Evolutionary conservation across 2,888 invertebrate genomes (phyloP).

Genomic region (Apamea epomidion): DNA sequence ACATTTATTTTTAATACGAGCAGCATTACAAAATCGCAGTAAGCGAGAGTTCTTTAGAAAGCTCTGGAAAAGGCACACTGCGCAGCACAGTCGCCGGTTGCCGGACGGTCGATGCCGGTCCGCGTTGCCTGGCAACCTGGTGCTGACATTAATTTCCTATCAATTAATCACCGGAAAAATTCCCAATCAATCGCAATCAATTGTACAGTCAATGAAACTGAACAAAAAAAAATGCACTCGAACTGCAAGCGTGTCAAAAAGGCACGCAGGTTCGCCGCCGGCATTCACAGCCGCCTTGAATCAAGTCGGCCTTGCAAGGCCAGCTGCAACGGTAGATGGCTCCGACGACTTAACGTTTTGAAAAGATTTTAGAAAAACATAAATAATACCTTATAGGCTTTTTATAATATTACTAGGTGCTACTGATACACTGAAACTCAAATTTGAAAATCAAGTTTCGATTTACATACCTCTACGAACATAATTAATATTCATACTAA

Average conservation of each 20-base stretch:
- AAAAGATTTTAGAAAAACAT: neutral
- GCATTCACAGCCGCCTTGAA: slow-evolving; percentile 59
- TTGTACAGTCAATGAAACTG: neutral
- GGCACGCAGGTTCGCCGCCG: slow-evolving; percentile 51
- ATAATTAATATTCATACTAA: no score
- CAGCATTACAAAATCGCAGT: slow-evolving; percentile 41
- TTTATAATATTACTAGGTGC: neutral
- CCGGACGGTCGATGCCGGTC: slow-evolving; percentile 70
- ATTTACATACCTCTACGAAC: neutral
- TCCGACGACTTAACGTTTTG: neutral
- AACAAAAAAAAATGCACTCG: slow-evolving; percentile 30
- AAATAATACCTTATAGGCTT: rapidly evolving
- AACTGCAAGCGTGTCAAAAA: slow-evolving; percentile 41
- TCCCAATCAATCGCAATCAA: neutral
- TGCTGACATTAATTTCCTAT: slow-evolving; percentile 23
- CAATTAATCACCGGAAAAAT: neutral
- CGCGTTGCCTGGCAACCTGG: slow-evolving; percentile 80
- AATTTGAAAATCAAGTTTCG: neutral
- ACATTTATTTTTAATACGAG: neutral
- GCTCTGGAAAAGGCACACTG: slow-evolving; percentile 71
- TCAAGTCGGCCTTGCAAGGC: slow-evolving; percentile 79
- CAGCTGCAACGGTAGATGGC: slow-evolving; percentile 50
- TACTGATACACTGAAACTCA: neutral
- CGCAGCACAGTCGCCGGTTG: slow-evolving; percentile 46
- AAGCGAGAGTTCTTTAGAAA: slow-evolving; percentile 78